Conservation (phyloP, 2,797 vertebrate species). For the Brachymystax lenok region DNA sequence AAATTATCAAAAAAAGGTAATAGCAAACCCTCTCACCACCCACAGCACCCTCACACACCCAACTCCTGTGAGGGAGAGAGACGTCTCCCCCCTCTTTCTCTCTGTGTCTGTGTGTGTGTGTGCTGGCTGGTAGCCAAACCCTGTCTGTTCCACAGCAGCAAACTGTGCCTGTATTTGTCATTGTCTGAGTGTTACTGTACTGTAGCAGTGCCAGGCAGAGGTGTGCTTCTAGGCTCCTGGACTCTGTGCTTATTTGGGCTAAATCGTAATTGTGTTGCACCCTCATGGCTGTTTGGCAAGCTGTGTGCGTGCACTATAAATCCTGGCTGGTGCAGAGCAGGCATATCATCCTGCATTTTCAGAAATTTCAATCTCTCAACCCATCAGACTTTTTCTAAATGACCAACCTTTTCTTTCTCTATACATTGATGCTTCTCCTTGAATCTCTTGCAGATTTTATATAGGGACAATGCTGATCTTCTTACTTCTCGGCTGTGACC, state of each 20-base stretch:
- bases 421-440: slow-evolving; percentile 23
- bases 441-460: slow-evolving; percentile 9
- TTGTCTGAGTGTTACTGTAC: slow-evolving; percentile 20
- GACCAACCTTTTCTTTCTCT: slow-evolving; percentile 13
- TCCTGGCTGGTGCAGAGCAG: slow-evolving; percentile 41
- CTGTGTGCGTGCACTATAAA: slow-evolving; percentile 34
- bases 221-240: slow-evolving; percentile 37
- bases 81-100: not conserved
- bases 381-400: slow-evolving; percentile 51
- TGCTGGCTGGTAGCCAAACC: slow-evolving; percentile 23
- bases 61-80: no score
- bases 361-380: slow-evolving; percentile 40
- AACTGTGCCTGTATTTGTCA: slow-evolving; percentile 33
- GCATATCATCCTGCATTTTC: slow-evolving; percentile 20
- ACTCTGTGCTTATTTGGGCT: slow-evolving; percentile 44
- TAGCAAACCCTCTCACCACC: no score
- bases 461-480: slow-evolving; percentile 52
- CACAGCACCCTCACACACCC: no score
- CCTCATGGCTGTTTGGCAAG: slow-evolving; percentile 44
- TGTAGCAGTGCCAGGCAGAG: slow-evolving; percentile 15
- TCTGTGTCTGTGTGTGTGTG: slow-evolving; percentile 1
- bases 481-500: slow-evolving; percentile 40
- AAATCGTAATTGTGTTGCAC: slow-evolving; percentile 43
- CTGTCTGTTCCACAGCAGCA: slow-evolving; percentile 7
- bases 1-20: no score